Evolutionary conservation across 2,113 vertebrate genomes (phyloP), one percentile per base, ranked within the genome.

Genomic region (Orientallactaga bullata): DNA sequence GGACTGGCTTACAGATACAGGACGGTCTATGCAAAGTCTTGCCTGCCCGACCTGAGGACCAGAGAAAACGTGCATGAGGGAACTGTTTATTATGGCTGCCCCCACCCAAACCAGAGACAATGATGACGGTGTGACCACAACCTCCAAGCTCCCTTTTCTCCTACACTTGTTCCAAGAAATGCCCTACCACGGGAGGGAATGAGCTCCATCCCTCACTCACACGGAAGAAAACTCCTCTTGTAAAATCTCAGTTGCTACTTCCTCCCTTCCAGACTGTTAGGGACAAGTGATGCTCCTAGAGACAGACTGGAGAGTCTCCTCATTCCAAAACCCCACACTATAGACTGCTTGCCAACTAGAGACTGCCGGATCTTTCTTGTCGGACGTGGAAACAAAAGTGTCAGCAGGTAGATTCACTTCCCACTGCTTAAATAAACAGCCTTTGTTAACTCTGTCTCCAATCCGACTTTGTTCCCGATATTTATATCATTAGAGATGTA

Each of bases 21-120:
- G 69, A 69, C 28, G 42, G 37, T 63, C 61, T 68, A 60, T 87
- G 85, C 91, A 91, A 97, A 97, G 91, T 28, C 93, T 42, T 24
- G n/a, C 12, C 47, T 80, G 23, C 17, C 21, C 16, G 17, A 20
- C 20, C 26, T 42, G 12, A 51, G 7, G 76, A 17, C 18, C 28
- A 58, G 58, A 73, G 76, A 71, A 83, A 88, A 3, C 5, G 1
- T 47, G 35, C 65, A 15, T 2, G 13, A 20, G 77, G n/a, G 47
- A 90, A 17, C 7, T 28, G 7, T 9, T 21, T 61, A 23, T 24
- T 23, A 13, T 18, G 28, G 39, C 24, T 16, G 9, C 5, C 1
- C 4, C 1, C 11, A 17, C 24, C 26, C 2, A 16, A 84, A 51
- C 28, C 23, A 86, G 78, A 71, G 39, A 47, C 47, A 24, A 65